phyloP scores from a whole-genome alignment of 2,888 invertebrate genomes.

The Drosophila pseudotalamancana region DNA sequence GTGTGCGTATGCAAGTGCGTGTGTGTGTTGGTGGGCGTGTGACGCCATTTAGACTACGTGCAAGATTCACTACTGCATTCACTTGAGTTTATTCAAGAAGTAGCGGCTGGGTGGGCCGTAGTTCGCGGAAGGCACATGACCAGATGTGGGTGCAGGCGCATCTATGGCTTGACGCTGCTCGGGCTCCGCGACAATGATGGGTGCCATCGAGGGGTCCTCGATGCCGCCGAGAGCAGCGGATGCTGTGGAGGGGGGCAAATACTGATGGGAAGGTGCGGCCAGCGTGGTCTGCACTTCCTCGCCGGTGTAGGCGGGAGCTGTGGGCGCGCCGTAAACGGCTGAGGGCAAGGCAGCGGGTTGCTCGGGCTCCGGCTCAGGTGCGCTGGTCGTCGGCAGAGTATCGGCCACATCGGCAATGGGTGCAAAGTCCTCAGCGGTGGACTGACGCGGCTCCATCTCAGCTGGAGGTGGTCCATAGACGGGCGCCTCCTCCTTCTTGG shows the following conservation, averaged over 20 bases:
- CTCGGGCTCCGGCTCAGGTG: constrained; percentile 58
- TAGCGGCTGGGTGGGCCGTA: constrained; percentile 88
- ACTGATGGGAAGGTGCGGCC: constrained; percentile 68
- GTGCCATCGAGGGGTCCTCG: constrained; percentile 68
- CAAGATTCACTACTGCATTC: constrained; percentile 38
- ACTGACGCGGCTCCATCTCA: constrained; percentile 65
- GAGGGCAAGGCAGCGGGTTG: constrained; percentile 54
- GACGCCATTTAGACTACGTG: constrained; percentile 60
- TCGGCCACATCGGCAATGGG: constrained; percentile 59
- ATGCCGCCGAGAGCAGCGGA: constrained; percentile 42
- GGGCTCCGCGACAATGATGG: constrained; percentile 73
- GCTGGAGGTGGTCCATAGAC: constrained; percentile 81
- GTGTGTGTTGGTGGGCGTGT: constrained; percentile 37
- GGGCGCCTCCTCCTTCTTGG: constrained; percentile 81
- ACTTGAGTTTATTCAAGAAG: constrained; percentile 72
- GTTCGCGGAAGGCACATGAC: constrained; percentile 82
- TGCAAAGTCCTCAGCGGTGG: constrained; percentile 47
- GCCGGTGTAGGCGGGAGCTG: constrained; percentile 56
- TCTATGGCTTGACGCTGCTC: constrained; percentile 56
- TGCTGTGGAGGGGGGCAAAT: constrained; percentile 71
- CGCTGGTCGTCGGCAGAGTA: constrained; percentile 61
- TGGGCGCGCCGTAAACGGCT: constrained; percentile 65
- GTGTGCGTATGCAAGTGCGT: constrained; percentile 16
- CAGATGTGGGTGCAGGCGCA: constrained; percentile 29
- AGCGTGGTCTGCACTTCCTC: constrained; percentile 67